Evolutionary conservation across 2,113 vertebrate species (phyloP).

Genomic region (Mobula hypostoma): DNA sequence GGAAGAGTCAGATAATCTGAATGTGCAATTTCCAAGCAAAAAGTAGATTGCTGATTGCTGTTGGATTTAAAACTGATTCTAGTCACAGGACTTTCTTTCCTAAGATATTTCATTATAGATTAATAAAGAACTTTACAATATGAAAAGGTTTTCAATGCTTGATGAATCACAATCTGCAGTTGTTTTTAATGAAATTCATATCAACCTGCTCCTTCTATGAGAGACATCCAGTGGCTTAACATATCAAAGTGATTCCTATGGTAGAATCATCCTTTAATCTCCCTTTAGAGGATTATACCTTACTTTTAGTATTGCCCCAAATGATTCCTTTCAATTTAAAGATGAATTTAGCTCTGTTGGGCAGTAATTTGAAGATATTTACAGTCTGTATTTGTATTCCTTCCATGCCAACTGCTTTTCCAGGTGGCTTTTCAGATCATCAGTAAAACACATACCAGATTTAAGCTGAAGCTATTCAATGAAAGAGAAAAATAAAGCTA

Average conservation of each 20-base stretch:
- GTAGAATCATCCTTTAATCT: background rate
- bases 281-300: background rate
- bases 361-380: background rate
- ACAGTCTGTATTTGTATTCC: background rate
- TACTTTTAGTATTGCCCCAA: background rate
- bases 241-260: background rate
- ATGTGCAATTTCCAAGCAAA: background rate
- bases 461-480: background rate
- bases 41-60: background rate
- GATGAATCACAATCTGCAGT: background rate
- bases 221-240: background rate
- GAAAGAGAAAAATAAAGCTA: background rate
- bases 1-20: background rate
- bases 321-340: background rate
- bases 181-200: background rate
- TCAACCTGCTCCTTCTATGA: background rate
- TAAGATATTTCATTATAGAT: background rate
- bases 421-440: background rate
- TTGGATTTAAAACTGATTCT: background rate
- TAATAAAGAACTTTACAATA: background rate
- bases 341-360: background rate
- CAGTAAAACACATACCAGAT: too few species aligned
- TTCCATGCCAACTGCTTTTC: background rate
- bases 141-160: background rate
- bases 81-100: background rate